A percentile compares a stretch with the other conserved stretches of the same genome.
Conservation (phyloP, 2,113 vertebrate genomes). For the Sorex araneus region DNA sequence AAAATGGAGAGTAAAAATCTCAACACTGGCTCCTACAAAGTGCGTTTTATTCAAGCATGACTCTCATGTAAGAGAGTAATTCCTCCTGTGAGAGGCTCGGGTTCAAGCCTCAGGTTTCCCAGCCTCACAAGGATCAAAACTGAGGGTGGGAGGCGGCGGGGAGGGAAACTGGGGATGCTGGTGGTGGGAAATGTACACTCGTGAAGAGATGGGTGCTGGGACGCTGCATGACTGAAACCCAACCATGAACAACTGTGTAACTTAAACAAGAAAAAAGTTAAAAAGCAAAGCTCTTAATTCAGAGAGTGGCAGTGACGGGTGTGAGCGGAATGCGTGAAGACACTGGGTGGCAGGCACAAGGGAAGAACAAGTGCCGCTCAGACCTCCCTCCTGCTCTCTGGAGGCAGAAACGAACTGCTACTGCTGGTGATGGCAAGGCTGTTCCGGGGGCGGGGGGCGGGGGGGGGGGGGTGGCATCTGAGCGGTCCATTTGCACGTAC, state of each 20-base stretch:
- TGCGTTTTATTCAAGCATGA: neutral
- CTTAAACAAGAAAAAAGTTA: no score
- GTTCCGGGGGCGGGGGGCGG: no score
- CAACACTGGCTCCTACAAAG: constrained; percentile 21
- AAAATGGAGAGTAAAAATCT: neutral
- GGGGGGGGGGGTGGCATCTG: no score
- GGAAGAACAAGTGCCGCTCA: neutral
- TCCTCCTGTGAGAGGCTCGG: no score
- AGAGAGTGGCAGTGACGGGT: neutral
- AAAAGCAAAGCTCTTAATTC: neutral
- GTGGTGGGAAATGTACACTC: no score
- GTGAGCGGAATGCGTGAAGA: neutral
- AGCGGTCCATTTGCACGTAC: neutral
- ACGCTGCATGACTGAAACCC: no score
- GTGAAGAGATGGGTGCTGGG: no score
- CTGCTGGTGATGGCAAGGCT: neutral
- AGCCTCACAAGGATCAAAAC: no score
- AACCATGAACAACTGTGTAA: no score
- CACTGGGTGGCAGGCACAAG: neutral
- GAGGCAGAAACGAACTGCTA: constrained; percentile 17
- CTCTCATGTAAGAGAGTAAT: neutral
- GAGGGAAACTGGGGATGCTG: neutral
- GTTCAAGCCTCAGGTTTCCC: no score
- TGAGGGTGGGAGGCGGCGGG: no score
- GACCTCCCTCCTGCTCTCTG: constrained; percentile 19